Conservation (phyloP, 2,888 invertebrate genomes). For the Limnephilus marmoratus region DNA sequence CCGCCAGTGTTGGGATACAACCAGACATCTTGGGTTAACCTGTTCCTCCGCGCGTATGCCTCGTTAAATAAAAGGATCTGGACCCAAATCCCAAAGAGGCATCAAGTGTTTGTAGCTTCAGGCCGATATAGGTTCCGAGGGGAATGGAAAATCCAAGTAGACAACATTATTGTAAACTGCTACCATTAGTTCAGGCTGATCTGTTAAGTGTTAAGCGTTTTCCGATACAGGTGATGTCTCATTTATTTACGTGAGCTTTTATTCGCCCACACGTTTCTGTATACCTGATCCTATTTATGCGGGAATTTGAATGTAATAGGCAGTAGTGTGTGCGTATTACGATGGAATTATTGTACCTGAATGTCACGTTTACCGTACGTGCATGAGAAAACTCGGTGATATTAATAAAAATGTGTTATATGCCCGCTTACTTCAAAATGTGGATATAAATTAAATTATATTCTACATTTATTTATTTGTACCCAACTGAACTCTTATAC, state of each 20-base stretch:
- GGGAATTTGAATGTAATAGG: neutral
- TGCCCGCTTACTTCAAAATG: too few relatives aligned
- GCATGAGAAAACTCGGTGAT: neutral
- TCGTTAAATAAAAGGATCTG: conserved; percentile 41
- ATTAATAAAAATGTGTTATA: too few relatives aligned
- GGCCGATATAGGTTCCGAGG: conserved; percentile 13
- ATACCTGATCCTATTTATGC: neutral
- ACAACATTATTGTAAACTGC: conserved; percentile 35
- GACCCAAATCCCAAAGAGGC: conserved; percentile 35
- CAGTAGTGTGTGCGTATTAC: neutral
- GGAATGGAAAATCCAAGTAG: conserved; percentile 30
- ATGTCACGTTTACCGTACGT: neutral
- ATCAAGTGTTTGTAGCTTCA: conserved; percentile 26
- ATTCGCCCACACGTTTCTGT: neutral
- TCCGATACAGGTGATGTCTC: conserved; percentile 23
- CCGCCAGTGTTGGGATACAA: neutral
- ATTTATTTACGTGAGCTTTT: neutral
- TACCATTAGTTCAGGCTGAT: conserved; percentile 35
- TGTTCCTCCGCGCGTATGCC: conserved; percentile 1
- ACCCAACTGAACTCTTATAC: too few relatives aligned
- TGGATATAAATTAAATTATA: neutral
- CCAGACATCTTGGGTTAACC: neutral
- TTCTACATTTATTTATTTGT: neutral
- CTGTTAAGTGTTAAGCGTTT: conserved; percentile 31
- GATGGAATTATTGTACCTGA: neutral